These are phyloP conservation scores for Salvelinus sp. DNA, from an alignment of 2,113 vertebrate genomes.

Conservation along the genomic window DNA sequence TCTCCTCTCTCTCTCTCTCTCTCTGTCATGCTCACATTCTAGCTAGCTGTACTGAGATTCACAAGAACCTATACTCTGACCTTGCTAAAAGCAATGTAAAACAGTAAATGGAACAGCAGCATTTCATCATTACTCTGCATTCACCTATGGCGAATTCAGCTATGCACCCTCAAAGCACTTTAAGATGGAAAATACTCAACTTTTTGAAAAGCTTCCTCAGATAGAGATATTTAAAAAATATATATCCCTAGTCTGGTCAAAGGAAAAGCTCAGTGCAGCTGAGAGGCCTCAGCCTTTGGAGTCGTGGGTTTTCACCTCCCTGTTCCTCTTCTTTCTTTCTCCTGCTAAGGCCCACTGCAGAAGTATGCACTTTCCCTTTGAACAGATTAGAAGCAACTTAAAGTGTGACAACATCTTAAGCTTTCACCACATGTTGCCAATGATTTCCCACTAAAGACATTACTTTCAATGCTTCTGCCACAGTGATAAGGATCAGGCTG, in stretches of 20 bases:
- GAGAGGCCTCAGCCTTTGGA: not conserved
- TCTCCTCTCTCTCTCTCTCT: not conserved
- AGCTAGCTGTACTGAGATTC: no score
- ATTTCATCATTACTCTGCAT: no score
- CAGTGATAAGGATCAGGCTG: slow-evolving; percentile 77
- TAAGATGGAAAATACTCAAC: not conserved
- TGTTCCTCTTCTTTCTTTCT: slow-evolving; percentile 46
- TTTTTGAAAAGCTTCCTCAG: not conserved
- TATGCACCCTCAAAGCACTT: not conserved
- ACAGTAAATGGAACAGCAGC: no score
- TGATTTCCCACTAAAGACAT: slow-evolving; percentile 81
- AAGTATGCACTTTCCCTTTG: slow-evolving; percentile 79
- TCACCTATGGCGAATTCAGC: no score
- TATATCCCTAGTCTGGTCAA: no score
- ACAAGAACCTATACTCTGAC: no score
- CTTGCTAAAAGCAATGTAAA: no score
- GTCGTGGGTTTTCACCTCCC: slow-evolving; percentile 6
- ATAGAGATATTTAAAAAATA: slow-evolving; percentile 12
- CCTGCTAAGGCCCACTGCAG: slow-evolving; percentile 59
- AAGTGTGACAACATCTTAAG: slow-evolving; percentile 90
- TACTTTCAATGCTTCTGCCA: slow-evolving; percentile 78
- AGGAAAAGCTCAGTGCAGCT: not conserved
- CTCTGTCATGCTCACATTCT: not conserved
- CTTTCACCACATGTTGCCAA: slow-evolving; percentile 81
- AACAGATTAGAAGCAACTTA: slow-evolving; percentile 84